phyloP scores from a whole-genome alignment of 2,888 invertebrate genomes.

The Lasioglossum vierecki region DNA sequence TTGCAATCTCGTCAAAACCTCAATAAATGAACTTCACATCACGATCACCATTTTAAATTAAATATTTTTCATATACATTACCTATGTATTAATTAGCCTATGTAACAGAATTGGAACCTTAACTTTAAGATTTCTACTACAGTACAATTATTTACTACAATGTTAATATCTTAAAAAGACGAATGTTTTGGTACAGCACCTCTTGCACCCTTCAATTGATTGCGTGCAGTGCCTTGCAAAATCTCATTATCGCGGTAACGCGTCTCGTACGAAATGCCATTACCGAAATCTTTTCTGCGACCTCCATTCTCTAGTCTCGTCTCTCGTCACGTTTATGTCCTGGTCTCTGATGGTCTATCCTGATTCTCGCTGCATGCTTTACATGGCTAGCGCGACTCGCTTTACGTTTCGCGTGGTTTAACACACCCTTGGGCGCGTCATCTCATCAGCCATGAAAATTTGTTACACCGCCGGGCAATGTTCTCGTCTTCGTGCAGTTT shows the following conservation, averaged over 20 bases:
- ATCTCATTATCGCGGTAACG: neutral
- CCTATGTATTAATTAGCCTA: no score
- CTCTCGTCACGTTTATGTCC: neutral
- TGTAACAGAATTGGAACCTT: neutral
- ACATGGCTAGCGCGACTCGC: neutral
- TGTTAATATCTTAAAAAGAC: neutral
- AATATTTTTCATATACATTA: no score
- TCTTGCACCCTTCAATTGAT: neutral
- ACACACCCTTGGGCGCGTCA: conserved; percentile 45
- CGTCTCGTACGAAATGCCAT: neutral
- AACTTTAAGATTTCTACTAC: neutral
- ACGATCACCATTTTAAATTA: no score
- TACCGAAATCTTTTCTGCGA: neutral
- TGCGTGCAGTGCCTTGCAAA: neutral
- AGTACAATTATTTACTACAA: neutral
- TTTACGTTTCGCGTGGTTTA: conserved; percentile 44
- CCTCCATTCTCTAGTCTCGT: neutral
- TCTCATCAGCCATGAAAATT: conserved; percentile 54
- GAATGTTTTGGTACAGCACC: neutral
- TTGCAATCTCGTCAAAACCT: no score
- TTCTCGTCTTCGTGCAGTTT: conserved; percentile 30
- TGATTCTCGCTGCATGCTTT: conserved; percentile 10
- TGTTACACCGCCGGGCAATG: conserved; percentile 34
- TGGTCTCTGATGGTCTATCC: neutral
- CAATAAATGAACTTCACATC: no score